Evolutionary conservation across 2,113 vertebrate genomes (phyloP).

Genomic region (Vimba vimba): DNA sequence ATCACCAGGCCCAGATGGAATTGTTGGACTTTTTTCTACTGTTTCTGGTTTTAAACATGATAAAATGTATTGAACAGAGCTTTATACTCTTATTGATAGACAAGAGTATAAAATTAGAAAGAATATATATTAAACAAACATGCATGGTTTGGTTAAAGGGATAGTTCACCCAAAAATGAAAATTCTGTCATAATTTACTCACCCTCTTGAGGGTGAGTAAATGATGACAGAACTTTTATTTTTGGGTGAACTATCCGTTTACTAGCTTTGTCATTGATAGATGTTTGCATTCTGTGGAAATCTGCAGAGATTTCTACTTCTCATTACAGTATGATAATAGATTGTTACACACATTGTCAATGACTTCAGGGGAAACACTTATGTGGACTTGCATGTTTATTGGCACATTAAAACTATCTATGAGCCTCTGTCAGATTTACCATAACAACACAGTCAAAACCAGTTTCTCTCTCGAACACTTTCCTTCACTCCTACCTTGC

Average conservation of each 20-base stretch:
- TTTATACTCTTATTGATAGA: not conserved
- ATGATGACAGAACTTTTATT: too few relatives aligned
- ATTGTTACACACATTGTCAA: not conserved
- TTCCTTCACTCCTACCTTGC: not conserved
- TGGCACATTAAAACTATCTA: not conserved
- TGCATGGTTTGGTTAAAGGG: too few relatives aligned
- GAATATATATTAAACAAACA: not conserved
- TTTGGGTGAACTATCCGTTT: too few relatives aligned
- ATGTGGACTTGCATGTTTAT: not conserved
- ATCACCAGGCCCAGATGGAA: conserved; percentile 6
- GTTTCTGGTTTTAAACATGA: not conserved
- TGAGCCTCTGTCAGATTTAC: not conserved
- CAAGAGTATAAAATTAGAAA: not conserved
- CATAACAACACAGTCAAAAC: not conserved
- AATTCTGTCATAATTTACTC: too few relatives aligned
- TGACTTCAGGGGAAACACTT: not conserved
- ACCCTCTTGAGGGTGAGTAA: too few relatives aligned
- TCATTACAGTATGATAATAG: not conserved
- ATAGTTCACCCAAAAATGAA: too few relatives aligned
- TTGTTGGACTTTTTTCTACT: not conserved
- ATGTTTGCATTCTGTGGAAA: not conserved
- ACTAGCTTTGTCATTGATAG: not conserved
- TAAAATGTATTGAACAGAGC: not conserved
- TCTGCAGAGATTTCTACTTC: not conserved
- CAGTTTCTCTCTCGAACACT: not conserved